Evolutionary conservation across 2,797 vertebrate species (phyloP).

Genomic region (Dromococcyx pavoninus): DNA sequence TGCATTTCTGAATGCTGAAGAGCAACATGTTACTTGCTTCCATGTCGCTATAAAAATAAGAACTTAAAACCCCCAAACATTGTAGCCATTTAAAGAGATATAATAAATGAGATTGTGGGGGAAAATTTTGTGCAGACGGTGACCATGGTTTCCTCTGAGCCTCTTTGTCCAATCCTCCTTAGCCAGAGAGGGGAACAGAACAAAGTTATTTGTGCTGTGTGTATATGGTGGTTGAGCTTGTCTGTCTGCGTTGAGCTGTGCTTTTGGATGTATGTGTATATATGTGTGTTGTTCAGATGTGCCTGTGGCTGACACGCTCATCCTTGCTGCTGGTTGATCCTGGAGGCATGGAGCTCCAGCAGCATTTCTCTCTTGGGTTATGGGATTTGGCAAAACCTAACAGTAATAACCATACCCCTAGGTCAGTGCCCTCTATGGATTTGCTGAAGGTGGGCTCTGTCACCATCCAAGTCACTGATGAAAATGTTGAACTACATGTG

Average conservation of each 20-base stretch:
- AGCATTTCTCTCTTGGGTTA: neutral
- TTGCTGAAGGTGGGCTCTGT: neutral
- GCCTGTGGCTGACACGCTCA: neutral
- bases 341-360: neutral
- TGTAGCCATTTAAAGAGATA: neutral
- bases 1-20: neutral
- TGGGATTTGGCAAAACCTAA: neutral
- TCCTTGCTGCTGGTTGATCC: neutral
- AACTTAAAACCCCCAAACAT: neutral
- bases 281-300: fast-evolving
- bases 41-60: neutral
- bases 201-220: neutral
- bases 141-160: too few species aligned
- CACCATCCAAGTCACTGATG: neutral
- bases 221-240: too few species aligned
- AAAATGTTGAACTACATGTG: neutral
- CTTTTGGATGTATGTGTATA: fast-evolving
- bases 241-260: neutral
- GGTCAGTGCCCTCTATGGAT: neutral
- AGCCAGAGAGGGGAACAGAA: neutral
- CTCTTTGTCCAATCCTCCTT: neutral
- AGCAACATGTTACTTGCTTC: neutral
- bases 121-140: neutral
- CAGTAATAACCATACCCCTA: neutral
- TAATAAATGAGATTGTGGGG: neutral